These are phyloP conservation scores for Neoaliturus tenellus DNA, from an alignment of 2,888 invertebrate genomes.

Conservation along the genomic window DNA sequence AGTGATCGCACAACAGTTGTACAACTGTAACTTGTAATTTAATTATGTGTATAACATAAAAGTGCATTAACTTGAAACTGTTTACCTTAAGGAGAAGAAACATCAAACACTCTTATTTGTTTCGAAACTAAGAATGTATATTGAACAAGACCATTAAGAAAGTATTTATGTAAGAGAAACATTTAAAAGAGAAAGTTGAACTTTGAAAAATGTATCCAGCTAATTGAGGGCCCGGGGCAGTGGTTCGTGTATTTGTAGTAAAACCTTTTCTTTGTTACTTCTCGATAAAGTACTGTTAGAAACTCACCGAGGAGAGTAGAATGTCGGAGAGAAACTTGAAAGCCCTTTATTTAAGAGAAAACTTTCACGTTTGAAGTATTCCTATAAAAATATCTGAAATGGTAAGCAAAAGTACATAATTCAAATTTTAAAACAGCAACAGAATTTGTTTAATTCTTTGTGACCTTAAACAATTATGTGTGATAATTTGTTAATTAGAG, in stretches of 20 bases:
- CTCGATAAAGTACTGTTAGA: background rate
- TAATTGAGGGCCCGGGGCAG: slow-evolving; percentile 12
- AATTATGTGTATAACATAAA: too few relatives aligned
- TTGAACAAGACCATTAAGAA: background rate
- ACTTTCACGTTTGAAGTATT: too few relatives aligned
- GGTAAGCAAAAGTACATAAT: too few relatives aligned
- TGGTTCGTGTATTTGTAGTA: slow-evolving; percentile 20
- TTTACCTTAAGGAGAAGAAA: background rate
- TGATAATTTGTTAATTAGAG: too few relatives aligned
- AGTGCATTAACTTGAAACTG: background rate
- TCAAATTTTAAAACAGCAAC: too few relatives aligned
- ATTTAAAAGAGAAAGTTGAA: background rate
- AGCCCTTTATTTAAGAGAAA: background rate
- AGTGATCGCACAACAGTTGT: too few relatives aligned
- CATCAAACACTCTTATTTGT: background rate
- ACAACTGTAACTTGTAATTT: too few relatives aligned
- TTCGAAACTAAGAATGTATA: background rate
- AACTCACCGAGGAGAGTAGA: slow-evolving; percentile 1
- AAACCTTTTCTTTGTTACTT: slow-evolving; percentile 14
- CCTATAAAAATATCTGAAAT: too few relatives aligned
- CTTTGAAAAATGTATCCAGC: slow-evolving; percentile 21
- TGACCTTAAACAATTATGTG: too few relatives aligned
- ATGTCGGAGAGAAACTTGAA: background rate
- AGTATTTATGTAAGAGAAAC: background rate
- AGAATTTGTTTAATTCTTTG: too few relatives aligned